Conservation (phyloP, 2,113 vertebrate genomes). For the Ceyx melanurus region DNA sequence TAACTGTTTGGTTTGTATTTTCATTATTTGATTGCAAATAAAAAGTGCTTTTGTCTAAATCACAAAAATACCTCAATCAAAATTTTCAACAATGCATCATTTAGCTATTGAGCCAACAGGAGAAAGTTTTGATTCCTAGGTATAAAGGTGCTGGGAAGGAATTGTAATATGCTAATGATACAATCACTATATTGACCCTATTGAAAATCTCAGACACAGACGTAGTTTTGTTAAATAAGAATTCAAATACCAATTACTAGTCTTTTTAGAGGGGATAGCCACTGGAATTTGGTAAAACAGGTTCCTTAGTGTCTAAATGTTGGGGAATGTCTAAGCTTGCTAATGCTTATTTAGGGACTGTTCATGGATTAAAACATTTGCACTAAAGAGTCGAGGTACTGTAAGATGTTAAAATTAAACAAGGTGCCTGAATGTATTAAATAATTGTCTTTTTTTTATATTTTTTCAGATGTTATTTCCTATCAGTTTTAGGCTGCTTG, state of each 20-base stretch:
- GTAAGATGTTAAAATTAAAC: background rate
- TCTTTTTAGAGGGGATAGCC: background rate
- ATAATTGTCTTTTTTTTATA: background rate
- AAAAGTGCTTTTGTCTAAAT: background rate
- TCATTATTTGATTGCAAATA: background rate
- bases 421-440: background rate
- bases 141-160: background rate
- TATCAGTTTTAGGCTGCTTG: background rate
- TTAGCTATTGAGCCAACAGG: background rate
- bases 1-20: background rate
- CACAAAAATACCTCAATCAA: background rate
- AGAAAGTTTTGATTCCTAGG: background rate
- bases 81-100: background rate
- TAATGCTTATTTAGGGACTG: background rate
- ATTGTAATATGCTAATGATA: background rate
- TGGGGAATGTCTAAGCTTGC: background rate
- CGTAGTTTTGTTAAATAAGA: background rate
- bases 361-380: background rate
- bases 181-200: background rate
- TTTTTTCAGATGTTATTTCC: background rate
- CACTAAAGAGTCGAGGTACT: background rate
- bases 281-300: background rate
- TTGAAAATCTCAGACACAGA: background rate
- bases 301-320: background rate
- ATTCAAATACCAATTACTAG: background rate